Evolutionary conservation across 2,797 vertebrate genomes (phyloP).

Genomic region (Neosilurus hyrtlii): DNA sequence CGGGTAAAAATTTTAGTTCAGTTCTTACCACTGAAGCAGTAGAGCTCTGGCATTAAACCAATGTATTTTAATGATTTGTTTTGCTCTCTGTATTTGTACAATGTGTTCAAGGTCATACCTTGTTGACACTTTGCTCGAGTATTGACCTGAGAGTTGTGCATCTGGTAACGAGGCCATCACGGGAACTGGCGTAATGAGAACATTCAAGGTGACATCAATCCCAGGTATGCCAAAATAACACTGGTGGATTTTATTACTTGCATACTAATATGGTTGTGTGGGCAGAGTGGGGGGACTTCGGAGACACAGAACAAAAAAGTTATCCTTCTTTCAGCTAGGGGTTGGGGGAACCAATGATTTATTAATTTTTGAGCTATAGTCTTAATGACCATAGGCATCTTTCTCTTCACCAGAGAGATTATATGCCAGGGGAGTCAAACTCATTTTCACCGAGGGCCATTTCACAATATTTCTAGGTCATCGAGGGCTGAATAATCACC

Average conservation of each 20-base stretch:
- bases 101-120: slow-evolving; percentile 22
- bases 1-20: not conserved
- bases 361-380: too few relatives aligned
- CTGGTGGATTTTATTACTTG: not conserved
- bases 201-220: slow-evolving; percentile 5
- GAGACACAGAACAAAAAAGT: not conserved
- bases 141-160: slow-evolving; percentile 33
- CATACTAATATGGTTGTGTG: not conserved
- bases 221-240: not conserved
- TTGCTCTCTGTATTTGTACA: slow-evolving; percentile 10
- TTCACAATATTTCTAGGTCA: too few relatives aligned
- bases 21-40: not conserved
- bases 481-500: too few relatives aligned
- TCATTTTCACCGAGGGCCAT: too few relatives aligned
- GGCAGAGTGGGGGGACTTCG: not conserved
- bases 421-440: too few relatives aligned
- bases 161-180: slow-evolving; percentile 9
- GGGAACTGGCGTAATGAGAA: slow-evolving; percentile 29
- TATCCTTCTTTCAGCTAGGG: not conserved
- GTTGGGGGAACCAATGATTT: not conserved
- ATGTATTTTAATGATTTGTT: slow-evolving; percentile 26
- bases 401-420: too few relatives aligned
- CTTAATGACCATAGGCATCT: too few relatives aligned
- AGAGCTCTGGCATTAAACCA: not conserved
- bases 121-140: slow-evolving; percentile 18